These are phyloP conservation scores for Drosophila tripunctata DNA, from an alignment of 2,888 invertebrate genomes.

Conservation along the genomic window DNA sequence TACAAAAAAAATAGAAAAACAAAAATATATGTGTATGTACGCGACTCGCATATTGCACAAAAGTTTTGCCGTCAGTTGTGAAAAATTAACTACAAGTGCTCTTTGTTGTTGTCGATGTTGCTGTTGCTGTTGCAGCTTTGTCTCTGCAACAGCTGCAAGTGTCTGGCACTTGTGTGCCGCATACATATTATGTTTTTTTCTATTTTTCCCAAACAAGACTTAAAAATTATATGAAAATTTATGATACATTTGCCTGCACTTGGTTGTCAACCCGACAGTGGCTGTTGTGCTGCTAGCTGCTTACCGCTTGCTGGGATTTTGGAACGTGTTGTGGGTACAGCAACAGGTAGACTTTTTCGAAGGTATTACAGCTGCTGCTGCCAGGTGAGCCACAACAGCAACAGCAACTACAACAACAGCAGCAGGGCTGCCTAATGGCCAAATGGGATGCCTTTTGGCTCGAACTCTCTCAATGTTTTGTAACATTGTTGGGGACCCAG, in stretches of 20 bases:
- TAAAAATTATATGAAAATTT: constrained; percentile 77
- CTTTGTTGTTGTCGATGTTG: constrained; percentile 38
- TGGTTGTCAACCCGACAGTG: constrained; percentile 67
- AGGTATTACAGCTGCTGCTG: constrained; percentile 47
- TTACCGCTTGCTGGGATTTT: constrained; percentile 22
- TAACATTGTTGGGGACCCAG: constrained; percentile 33
- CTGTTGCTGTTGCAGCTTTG: constrained; percentile 37
- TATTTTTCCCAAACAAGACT: constrained; percentile 61
- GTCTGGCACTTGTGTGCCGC: constrained; percentile 68
- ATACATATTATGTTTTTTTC: constrained; percentile 45
- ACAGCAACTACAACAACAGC: no score
- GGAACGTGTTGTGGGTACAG: constrained; percentile 27
- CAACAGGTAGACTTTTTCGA: constrained; percentile 17
- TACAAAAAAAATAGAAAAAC: constrained; percentile 18
- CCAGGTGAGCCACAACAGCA: constrained; percentile 41
- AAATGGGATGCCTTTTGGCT: constrained; percentile 36
- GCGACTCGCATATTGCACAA: constrained; percentile 71
- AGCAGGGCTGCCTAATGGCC: constrained; percentile 50
- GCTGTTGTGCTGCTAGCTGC: constrained; percentile 29
- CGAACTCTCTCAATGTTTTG: constrained; percentile 21
- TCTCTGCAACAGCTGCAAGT: constrained; percentile 71
- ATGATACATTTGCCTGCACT: constrained; percentile 79
- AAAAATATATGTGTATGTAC: constrained; percentile 19
- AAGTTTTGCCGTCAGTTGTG: constrained; percentile 73
- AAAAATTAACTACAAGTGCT: constrained; percentile 77